Evolutionary conservation across 1,140 invertebrate genomes (phyloP).

Genomic region (Hypsibius dujardini): DNA sequence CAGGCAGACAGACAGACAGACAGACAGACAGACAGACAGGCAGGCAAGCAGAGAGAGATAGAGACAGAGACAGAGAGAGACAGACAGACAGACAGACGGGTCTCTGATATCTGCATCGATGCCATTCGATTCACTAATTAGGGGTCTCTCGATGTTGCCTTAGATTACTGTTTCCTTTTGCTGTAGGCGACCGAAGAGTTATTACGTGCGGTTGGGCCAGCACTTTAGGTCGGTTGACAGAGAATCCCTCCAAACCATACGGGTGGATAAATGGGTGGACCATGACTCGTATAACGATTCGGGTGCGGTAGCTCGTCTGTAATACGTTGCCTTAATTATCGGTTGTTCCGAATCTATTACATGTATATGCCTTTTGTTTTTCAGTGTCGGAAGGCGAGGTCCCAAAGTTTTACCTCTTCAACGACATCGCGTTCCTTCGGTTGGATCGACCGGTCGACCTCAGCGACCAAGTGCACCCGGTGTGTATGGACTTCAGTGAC

Average conservation of each 20-base stretch:
- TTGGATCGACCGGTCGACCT: slow-evolving; percentile 4
- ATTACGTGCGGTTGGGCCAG: slow-evolving; percentile 13
- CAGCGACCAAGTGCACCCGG: slow-evolving; percentile 6
- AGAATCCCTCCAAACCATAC: slow-evolving; percentile 2
- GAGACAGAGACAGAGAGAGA: too few species aligned
- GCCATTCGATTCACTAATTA: too few species aligned
- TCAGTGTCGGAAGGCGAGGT: slow-evolving; percentile 1
- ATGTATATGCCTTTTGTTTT: not conserved
- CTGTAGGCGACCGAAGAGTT: slow-evolving; percentile 12
- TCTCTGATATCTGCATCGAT: too few species aligned
- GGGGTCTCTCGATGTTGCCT: not conserved
- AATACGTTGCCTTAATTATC: too few species aligned
- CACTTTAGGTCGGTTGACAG: slow-evolving; percentile 4
- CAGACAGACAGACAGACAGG: not conserved
- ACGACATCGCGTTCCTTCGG: slow-evolving; percentile 15
- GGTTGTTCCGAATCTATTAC: too few species aligned
- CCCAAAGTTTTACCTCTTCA: not conserved
- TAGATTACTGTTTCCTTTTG: not conserved
- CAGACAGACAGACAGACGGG: too few species aligned
- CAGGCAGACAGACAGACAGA: too few species aligned
- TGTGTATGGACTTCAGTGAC: slow-evolving; percentile 5
- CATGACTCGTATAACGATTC: slow-evolving; percentile 5
- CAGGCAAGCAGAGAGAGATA: too few species aligned
- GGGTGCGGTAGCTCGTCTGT: too few species aligned
- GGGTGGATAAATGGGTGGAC: not conserved